Evolutionary conservation across 1,140 invertebrate genomes (phyloP), one percentile per base, ranked within the genome.

Genomic region (Ceratina australensis): DNA sequence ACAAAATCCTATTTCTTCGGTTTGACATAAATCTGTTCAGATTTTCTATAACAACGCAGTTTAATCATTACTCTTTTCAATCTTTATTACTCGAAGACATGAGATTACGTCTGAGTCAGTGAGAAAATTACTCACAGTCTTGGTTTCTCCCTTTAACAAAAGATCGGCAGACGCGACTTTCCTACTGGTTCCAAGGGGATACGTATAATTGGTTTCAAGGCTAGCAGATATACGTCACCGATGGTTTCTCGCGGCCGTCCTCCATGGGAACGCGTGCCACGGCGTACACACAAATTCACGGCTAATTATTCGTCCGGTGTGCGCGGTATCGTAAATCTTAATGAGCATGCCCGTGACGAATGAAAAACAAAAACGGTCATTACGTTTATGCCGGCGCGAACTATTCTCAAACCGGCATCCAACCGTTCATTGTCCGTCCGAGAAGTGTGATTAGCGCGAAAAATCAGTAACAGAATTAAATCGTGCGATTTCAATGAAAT

Each of bases 321-420:
- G 64, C 33, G 79, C 79, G 79, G 87, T 89, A 86, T 81, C 88
- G 81, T 87, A 84, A 88, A 89, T 89, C 86, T 87, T 87, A 87
- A 84, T 83, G 86, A 84, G 42, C 61, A 57, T 15, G 22, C 73
- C 20, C 33, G 33, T 42, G 60, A 68, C 68, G 76, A 78, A 78
- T 57, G 59, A 72, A 64, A 78, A 78, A 72, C 68, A 72, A 77
- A 77, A 71, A 75, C 54, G 67, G 26, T 60, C 68, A 72, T 78
- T 78, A 78, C 57, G 72, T 57, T 78, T 64, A 72, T 57, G 76
- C 33, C 72, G 33, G 76, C 64, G 72, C 42, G 72, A 79, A 75
- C 33, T 64, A 20, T 67, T 49, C 60, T 33, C 57, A 78, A 72
- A 78, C 60, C 15, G 65, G 69, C 52, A 52, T 33, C 22, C 49